Percentiles rank a stretch among this genome's conserved stretches.
These are phyloP conservation scores for Campylorhamphus procurvoides DNA, from an alignment of 2,113 vertebrate genomes.

Conservation along the genomic window DNA sequence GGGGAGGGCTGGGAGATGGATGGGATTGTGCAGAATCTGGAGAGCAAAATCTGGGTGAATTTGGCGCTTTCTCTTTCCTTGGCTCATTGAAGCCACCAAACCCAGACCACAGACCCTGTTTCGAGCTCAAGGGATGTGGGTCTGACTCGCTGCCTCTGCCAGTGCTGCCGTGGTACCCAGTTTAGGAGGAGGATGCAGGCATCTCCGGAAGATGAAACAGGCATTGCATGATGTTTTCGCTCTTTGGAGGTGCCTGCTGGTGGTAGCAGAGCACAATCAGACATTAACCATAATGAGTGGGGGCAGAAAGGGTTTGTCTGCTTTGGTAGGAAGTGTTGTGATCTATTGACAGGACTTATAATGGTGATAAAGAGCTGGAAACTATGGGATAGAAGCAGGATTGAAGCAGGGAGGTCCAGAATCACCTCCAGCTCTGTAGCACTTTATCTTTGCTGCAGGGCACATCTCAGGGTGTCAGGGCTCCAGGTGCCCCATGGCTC, in stretches of 20 bases:
- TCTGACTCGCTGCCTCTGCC: background rate
- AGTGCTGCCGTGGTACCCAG: fast-evolving
- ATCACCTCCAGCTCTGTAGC: background rate
- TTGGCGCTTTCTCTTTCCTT: background rate
- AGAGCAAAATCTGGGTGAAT: background rate
- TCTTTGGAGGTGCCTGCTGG: background rate
- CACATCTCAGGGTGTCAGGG: fast-evolving
- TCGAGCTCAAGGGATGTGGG: background rate
- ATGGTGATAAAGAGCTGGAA: background rate
- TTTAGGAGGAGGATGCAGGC: background rate
- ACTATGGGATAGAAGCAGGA: background rate
- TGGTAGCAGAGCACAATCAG: background rate
- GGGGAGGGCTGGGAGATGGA: background rate
- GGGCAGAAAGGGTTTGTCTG: background rate
- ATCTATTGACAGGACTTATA: fast-evolving
- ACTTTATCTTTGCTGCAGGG: fast-evolving
- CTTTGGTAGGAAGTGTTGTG: fast-evolving
- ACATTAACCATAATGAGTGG: background rate
- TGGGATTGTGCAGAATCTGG: background rate
- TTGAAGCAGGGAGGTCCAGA: background rate
- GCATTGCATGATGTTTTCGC: background rate
- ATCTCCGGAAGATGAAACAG: background rate
- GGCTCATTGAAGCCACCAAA: fast-evolving
- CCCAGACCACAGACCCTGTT: background rate
- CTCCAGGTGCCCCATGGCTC: fast-evolving